Percentiles rank a stretch among this genome's conserved stretches.
These are phyloP conservation scores for Porites lutea DNA, from an alignment of 64 coral and sea anemone genomes.

Conservation along the genomic window DNA sequence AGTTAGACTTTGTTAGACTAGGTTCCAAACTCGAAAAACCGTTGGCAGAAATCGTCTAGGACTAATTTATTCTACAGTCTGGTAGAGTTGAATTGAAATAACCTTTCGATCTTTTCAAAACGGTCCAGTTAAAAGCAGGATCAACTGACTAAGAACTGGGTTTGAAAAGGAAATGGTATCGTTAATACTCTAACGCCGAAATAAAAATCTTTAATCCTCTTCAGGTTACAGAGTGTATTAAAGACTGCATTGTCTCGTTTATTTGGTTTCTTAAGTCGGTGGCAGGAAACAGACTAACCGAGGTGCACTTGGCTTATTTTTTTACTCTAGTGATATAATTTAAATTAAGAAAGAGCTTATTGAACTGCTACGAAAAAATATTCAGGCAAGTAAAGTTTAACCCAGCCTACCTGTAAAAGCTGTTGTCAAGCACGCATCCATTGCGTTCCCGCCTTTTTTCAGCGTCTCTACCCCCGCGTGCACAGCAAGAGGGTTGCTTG, in stretches of 20 bases:
- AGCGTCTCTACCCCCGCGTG: conserved; percentile 85
- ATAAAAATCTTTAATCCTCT: background rate
- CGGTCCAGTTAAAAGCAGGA: background rate
- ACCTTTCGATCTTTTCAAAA: background rate
- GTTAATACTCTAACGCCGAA: background rate
- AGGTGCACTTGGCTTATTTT: background rate
- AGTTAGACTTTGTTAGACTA: too few relatives aligned
- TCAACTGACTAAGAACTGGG: background rate
- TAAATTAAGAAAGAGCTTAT: too few relatives aligned
- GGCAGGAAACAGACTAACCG: background rate
- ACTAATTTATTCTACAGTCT: too few relatives aligned
- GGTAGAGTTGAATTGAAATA: too few relatives aligned
- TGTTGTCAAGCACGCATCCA: conserved; percentile 91
- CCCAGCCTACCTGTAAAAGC: conserved; percentile 66
- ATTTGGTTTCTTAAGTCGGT: background rate
- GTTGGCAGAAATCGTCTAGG: too few relatives aligned
- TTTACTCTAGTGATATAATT: background rate
- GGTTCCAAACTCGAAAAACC: too few relatives aligned
- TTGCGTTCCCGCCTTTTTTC: conserved; percentile 89
- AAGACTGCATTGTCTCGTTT: background rate
- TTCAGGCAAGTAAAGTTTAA: background rate
- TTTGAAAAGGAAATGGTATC: background rate
- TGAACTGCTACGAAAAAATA: background rate
- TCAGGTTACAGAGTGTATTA: background rate
- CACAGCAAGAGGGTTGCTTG: conserved; percentile 58